A percentile compares a stretch with the other conserved stretches of the same genome.
These are phyloP conservation scores for Chironomus tepperi DNA, from an alignment of 1,140 invertebrate genomes.

Conservation along the genomic window DNA sequence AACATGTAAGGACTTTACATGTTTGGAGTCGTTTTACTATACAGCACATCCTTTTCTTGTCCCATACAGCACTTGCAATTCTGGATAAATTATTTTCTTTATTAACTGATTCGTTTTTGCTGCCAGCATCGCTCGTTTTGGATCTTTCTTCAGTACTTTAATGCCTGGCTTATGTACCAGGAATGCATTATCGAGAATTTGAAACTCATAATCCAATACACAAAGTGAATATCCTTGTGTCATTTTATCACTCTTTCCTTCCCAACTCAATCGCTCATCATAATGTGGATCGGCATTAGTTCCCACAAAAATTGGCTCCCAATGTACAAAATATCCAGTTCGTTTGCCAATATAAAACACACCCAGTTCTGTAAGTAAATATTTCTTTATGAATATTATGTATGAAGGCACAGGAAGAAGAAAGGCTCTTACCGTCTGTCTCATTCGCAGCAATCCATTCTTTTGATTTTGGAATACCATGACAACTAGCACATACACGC, in stretches of 20 bases:
- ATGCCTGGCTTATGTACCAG: constrained; percentile 81
- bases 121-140: constrained; percentile 61
- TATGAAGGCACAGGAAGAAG: no score
- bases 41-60: constrained; percentile 69
- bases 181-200: constrained; percentile 83
- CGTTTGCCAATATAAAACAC: constrained; percentile 80
- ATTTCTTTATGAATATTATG: not conserved
- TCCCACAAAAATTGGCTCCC: constrained; percentile 86
- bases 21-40: constrained; percentile 44
- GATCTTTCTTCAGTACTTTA: constrained; percentile 68
- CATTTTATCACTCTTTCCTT: constrained; percentile 89
- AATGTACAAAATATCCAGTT: constrained; percentile 67
- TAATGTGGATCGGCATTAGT: constrained; percentile 80
- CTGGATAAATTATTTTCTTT: constrained; percentile 70
- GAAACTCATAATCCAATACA: constrained; percentile 79
- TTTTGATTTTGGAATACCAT: constrained; percentile 75
- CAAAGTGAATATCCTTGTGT: constrained; percentile 85
- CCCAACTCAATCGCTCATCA: constrained; percentile 80
- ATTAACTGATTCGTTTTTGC: constrained; percentile 71
- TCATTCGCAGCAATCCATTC: constrained; percentile 69
- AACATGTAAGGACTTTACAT: constrained; percentile 13
- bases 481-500: constrained; percentile 77
- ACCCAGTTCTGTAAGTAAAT: constrained; percentile 46
- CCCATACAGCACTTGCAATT: constrained; percentile 75
- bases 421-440: constrained; percentile 46